Conservation (phyloP, 1,140 invertebrate species). For the Mercenaria mercenaria region DNA sequence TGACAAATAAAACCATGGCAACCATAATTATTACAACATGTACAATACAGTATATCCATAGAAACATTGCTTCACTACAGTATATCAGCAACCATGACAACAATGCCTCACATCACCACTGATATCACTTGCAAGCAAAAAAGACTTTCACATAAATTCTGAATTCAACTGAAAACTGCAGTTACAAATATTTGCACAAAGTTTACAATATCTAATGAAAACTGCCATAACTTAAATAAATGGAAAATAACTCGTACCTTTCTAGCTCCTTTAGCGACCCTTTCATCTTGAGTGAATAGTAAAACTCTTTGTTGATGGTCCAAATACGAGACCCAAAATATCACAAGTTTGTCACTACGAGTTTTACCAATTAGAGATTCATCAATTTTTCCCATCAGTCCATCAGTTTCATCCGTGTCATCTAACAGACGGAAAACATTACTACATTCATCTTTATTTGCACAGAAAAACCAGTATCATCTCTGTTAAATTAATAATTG, state of each 20-base stretch:
- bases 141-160: too few relatives aligned
- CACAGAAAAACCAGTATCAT: too few relatives aligned
- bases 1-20: too few relatives aligned
- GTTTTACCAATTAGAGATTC: constrained; percentile 78
- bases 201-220: neutral
- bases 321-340: constrained; percentile 94
- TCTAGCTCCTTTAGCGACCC: constrained; percentile 90
- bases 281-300: constrained; percentile 93
- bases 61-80: neutral
- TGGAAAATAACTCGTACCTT: constrained; percentile 74
- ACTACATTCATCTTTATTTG: too few relatives aligned
- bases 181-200: too few relatives aligned
- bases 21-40: too few relatives aligned
- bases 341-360: constrained; percentile 88
- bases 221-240: neutral
- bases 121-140: neutral
- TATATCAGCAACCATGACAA: neutral
- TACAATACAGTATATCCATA: neutral
- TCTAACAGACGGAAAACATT: constrained; percentile 79
- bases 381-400: constrained; percentile 61
- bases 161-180: too few relatives aligned
- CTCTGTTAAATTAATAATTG: too few relatives aligned
- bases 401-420: constrained; percentile 84
- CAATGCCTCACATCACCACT: neutral
- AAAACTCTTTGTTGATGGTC: constrained; percentile 92